Conservation (phyloP, 2,888 invertebrate genomes). For the Eilema caniola region DNA sequence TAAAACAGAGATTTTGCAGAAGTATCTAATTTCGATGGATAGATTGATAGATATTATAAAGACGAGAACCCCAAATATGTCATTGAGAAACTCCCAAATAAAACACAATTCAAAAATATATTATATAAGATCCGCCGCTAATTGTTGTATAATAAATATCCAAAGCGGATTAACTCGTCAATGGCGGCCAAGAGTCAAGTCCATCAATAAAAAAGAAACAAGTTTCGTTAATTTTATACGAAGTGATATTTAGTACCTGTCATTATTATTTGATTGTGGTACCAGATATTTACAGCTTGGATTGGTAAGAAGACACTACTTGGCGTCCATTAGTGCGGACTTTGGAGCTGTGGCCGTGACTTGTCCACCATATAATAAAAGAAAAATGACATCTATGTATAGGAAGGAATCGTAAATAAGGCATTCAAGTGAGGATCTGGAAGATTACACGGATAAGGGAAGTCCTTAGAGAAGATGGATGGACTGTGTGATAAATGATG, state of each 20-base stretch:
- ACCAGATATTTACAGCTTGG: background rate
- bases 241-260: conserved; percentile 2
- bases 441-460: no score
- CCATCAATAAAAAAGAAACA: background rate
- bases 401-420: background rate
- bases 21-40: background rate
- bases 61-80: no score
- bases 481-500: no score
- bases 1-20: no score
- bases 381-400: no score
- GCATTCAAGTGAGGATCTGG: background rate
- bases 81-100: background rate
- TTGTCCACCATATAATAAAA: no score
- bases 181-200: background rate
- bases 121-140: background rate
- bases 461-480: no score
- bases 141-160: background rate
- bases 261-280: background rate
- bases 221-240: background rate
- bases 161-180: conserved; percentile 2
- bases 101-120: background rate
- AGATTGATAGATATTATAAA: no score
- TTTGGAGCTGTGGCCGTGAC: no score
- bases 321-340: background rate
- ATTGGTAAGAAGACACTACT: background rate